These are phyloP conservation scores for Selene dorsalis DNA, from an alignment of 2,797 vertebrate genomes.

Conservation along the genomic window DNA sequence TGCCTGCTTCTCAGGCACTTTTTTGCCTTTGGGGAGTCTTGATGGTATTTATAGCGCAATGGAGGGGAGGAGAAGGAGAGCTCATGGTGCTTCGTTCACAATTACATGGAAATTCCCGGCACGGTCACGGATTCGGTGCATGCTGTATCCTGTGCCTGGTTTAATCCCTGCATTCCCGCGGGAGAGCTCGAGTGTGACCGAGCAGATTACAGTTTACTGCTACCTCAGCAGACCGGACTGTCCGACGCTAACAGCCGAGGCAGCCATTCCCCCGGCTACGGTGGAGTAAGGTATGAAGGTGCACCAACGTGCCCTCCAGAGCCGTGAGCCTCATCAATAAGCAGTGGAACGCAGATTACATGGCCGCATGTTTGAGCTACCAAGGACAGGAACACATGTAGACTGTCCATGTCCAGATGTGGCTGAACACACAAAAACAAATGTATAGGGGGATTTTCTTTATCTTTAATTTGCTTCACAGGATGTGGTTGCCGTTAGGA, in stretches of 20 bases:
- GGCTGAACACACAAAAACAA: conserved; percentile 54
- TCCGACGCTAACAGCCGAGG: conserved; percentile 73
- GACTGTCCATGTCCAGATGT: conserved; percentile 51
- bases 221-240: conserved; percentile 82
- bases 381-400: conserved; percentile 61
- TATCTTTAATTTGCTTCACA: conserved; percentile 21
- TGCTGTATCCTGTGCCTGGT: conserved; percentile 71
- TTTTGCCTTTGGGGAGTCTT: conserved; percentile 73
- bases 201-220: conserved; percentile 82
- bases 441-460: conserved; percentile 54
- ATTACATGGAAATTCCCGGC: conserved; percentile 84
- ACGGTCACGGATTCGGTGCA: conserved; percentile 80
- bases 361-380: conserved; percentile 63
- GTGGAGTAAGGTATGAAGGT: conserved; percentile 56
- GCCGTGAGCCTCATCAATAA: conserved; percentile 71
- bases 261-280: conserved; percentile 61
- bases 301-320: conserved; percentile 52
- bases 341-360: conserved; percentile 74
- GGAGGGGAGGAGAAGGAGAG: conserved; percentile 66
- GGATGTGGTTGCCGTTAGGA: conserved; percentile 6
- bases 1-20: conserved; percentile 52
- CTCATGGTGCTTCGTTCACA: conserved; percentile 77
- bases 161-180: conserved; percentile 78
- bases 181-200: conserved; percentile 80
- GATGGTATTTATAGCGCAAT: conserved; percentile 76